Conservation (phyloP, 2,888 invertebrate genomes). For the Polymixis lichenea region DNA sequence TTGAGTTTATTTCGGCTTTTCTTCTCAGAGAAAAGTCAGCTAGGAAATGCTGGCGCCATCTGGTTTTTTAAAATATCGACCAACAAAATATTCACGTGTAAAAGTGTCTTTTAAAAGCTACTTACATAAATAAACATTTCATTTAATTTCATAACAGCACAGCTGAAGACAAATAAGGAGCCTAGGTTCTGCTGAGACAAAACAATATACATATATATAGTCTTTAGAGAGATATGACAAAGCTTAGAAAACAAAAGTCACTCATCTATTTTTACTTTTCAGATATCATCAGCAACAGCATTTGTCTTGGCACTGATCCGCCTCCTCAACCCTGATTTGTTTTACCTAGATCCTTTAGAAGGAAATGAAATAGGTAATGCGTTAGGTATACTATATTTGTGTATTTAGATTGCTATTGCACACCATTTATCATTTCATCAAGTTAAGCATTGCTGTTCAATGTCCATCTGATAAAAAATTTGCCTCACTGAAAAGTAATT, state of each 20-base stretch:
- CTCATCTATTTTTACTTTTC: conserved; percentile 56
- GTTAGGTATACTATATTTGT: conserved; percentile 42
- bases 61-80: too few relatives aligned
- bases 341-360: conserved; percentile 78
- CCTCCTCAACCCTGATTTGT: conserved; percentile 80
- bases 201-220: neutral
- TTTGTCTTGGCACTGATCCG: conserved; percentile 82
- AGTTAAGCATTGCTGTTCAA: conserved; percentile 13
- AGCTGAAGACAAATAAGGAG: neutral
- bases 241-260: neutral
- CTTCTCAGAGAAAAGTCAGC: too few relatives aligned
- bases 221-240: neutral
- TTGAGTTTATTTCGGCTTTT: too few relatives aligned
- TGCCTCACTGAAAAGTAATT: neutral
- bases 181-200: neutral
- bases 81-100: too few relatives aligned
- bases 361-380: conserved; percentile 80
- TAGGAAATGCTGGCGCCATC: too few relatives aligned
- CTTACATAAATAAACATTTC: too few relatives aligned
- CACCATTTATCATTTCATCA: conserved; percentile 27
- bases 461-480: neutral
- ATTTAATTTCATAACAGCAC: neutral
- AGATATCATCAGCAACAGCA: conserved; percentile 86
- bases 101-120: too few relatives aligned
- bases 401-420: conserved; percentile 49